Conservation (phyloP, 2,113 vertebrate species). For the Electrona antarctica region DNA sequence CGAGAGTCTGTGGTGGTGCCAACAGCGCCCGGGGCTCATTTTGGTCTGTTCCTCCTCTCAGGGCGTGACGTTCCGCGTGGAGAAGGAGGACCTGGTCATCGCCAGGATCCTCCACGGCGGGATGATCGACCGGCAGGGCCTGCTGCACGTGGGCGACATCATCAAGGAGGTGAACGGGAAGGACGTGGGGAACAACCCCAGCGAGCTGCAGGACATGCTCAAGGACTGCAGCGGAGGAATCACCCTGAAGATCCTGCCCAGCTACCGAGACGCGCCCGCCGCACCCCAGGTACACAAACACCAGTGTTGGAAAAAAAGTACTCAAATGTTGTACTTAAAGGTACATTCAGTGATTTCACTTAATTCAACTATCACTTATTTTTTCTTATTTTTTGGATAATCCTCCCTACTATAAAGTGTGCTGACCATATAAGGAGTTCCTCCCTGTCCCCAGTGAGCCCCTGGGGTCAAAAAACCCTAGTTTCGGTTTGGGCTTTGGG, state of each 20-base stretch:
- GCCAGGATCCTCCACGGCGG: slow-evolving; percentile 95
- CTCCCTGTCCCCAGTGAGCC: too few relatives aligned
- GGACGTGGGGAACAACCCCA: slow-evolving; percentile 95
- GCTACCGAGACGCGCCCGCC: slow-evolving; percentile 89
- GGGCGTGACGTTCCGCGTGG: slow-evolving; percentile 96
- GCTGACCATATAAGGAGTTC: too few relatives aligned
- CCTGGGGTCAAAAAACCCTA: too few relatives aligned
- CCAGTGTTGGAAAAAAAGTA: too few relatives aligned
- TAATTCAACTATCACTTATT: too few relatives aligned
- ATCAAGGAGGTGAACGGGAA: slow-evolving; percentile 98
- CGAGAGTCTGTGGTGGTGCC: too few relatives aligned
- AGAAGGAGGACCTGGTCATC: slow-evolving; percentile 94
- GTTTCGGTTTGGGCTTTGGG: too few relatives aligned
- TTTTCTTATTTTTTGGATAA: too few relatives aligned
- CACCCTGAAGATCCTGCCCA: slow-evolving; percentile 95
- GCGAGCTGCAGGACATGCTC: slow-evolving; percentile 93
- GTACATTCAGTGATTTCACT: too few relatives aligned
- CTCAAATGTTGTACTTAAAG: too few relatives aligned
- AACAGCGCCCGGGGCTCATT: too few relatives aligned
- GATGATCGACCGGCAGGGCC: slow-evolving; percentile 96
- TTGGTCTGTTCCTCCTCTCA: slow-evolving; percentile 49
- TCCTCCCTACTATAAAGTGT: too few relatives aligned
- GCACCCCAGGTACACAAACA: slow-evolving; percentile 86
- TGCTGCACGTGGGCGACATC: slow-evolving; percentile 96
- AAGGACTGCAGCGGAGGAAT: slow-evolving; percentile 94